Percentiles rank a stretch among this genome's conserved stretches.
Evolutionary conservation across 2,113 vertebrate species (phyloP).

Genomic region (Athene noctua): DNA sequence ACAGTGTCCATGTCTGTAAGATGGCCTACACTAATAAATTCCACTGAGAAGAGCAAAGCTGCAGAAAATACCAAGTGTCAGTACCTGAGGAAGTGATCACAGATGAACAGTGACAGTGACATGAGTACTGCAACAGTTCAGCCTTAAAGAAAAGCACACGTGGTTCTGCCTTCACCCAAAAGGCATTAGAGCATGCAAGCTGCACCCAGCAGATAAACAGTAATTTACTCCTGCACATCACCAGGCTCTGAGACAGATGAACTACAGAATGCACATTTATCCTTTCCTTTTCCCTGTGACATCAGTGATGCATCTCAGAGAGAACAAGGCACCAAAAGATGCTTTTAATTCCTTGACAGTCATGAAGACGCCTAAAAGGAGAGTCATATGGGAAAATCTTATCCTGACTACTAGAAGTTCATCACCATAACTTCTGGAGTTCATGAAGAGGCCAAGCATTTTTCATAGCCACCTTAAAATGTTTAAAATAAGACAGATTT

Average conservation of each 20-base stretch:
- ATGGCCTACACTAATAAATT: not conserved
- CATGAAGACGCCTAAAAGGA: not conserved
- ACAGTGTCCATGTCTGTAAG: not conserved
- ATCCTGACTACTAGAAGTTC: not conserved
- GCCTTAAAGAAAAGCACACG: not conserved
- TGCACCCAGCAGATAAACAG: not conserved
- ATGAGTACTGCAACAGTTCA: not conserved
- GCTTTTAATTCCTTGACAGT: not conserved
- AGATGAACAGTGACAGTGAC: not conserved
- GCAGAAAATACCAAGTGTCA: not conserved
- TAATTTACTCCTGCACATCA: not conserved
- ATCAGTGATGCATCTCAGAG: not conserved
- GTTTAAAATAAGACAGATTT: not conserved
- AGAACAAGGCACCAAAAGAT: not conserved
- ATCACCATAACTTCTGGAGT: not conserved
- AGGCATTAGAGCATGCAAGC: not conserved
- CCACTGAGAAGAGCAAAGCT: not conserved
- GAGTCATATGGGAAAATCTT: not conserved
- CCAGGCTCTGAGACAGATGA: not conserved
- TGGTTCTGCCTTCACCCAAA: not conserved
- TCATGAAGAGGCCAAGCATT: not conserved
- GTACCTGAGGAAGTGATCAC: not conserved
- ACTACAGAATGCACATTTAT: not conserved
- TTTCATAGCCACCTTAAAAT: not conserved
- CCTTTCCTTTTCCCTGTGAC: not conserved